Conservation (phyloP, 2,113 vertebrate genomes). For the Platanista minor region DNA sequence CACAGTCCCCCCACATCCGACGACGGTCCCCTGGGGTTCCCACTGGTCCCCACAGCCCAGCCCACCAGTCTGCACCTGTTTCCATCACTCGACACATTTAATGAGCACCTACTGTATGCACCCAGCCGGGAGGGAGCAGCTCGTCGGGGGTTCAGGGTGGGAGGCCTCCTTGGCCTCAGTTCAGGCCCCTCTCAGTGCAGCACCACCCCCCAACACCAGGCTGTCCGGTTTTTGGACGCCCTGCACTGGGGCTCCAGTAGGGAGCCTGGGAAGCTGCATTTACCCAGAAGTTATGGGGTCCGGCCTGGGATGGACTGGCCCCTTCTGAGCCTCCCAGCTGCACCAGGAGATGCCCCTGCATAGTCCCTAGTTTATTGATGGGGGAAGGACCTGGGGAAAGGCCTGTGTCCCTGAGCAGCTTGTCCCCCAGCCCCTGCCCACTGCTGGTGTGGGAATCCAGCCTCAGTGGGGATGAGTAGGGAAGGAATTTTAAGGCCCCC, state of each 20-base stretch:
- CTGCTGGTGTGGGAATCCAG: not conserved
- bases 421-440: not conserved
- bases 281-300: not conserved
- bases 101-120: not conserved
- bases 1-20: not conserved
- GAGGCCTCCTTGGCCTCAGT: no score
- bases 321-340: not conserved
- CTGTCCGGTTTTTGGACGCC: not conserved
- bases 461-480: no score
- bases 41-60: accelerated
- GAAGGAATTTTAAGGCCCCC: not conserved
- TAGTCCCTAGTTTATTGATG: not conserved
- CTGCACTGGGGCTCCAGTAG: not conserved
- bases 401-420: accelerated
- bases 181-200: no score
- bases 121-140: not conserved
- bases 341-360: accelerated
- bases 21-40: not conserved
- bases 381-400: not conserved
- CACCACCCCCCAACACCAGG: accelerated
- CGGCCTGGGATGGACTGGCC: not conserved
- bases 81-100: not conserved
- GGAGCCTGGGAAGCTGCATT: not conserved
- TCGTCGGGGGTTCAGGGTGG: accelerated
- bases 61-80: not conserved